A percentile compares a stretch with the other conserved stretches of the same genome.
These are phyloP conservation scores for Plagodis pulveraria DNA, from an alignment of 2,888 invertebrate genomes.

Conservation along the genomic window DNA sequence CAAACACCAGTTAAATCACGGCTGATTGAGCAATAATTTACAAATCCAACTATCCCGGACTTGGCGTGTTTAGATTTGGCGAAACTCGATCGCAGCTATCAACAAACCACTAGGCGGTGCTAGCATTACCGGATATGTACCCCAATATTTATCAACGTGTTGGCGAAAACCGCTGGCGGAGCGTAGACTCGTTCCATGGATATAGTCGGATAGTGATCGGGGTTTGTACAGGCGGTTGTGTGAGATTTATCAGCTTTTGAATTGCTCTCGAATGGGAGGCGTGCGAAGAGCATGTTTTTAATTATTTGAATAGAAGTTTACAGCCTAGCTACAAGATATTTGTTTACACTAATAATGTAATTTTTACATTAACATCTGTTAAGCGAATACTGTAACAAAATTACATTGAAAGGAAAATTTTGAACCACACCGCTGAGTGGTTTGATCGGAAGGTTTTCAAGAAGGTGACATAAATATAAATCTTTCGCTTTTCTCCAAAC, in stretches of 20 bases:
- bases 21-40: slow-evolving; percentile 52
- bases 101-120: slow-evolving; percentile 35
- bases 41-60: slow-evolving; percentile 40
- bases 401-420: no score
- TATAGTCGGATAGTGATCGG: slow-evolving; percentile 2
- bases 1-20: slow-evolving; percentile 39
- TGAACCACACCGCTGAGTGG: no score
- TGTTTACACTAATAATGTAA: no score
- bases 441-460: no score
- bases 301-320: no score
- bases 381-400: no score
- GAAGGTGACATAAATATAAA: no score
- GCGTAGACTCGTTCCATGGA: slow-evolving; percentile 25
- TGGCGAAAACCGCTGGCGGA: slow-evolving; percentile 60
- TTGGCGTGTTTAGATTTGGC: slow-evolving; percentile 45
- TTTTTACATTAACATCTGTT: no score
- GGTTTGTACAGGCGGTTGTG: slow-evolving; percentile 7
- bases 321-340: no score
- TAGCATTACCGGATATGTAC: slow-evolving; percentile 45
- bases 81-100: slow-evolving; percentile 43
- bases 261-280: background rate
- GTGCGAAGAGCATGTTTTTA: no score
- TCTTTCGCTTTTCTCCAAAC: no score
- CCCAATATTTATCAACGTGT: slow-evolving; percentile 77
- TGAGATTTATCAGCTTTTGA: slow-evolving; percentile 7